Evolutionary conservation across 2,113 vertebrate genomes (phyloP).

Genomic region (Gopherus flavomarginatus): DNA sequence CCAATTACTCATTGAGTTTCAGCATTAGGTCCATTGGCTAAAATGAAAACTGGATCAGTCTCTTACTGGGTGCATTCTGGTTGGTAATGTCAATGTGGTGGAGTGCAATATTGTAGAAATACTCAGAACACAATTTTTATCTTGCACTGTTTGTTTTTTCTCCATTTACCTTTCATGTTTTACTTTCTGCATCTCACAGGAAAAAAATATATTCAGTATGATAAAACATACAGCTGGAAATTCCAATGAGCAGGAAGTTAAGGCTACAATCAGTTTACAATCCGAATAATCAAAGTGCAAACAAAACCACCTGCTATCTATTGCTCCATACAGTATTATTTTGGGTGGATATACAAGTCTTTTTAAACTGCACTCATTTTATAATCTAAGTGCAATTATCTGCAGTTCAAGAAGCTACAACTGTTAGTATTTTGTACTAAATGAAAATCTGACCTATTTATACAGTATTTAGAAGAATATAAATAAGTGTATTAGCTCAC

Average conservation of each 20-base stretch:
- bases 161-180: not conserved
- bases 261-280: not conserved
- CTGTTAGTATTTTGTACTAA: not conserved
- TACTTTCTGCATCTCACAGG: not conserved
- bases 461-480: not conserved
- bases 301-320: not conserved
- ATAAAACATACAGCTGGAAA: not conserved
- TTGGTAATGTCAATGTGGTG: rapidly evolving
- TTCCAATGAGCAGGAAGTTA: not conserved
- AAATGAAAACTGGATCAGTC: not conserved
- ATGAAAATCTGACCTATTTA: not conserved
- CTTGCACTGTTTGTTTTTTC: not conserved
- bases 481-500: not conserved
- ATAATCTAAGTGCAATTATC: not conserved
- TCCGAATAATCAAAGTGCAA: not conserved
- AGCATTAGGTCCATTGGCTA: not conserved
- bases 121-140: not conserved
- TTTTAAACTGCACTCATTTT: rapidly evolving
- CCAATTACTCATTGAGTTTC: not conserved
- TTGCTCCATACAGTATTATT: not conserved
- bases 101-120: not conserved
- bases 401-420: not conserved
- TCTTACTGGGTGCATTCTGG: not conserved
- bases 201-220: not conserved
- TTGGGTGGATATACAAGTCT: not conserved